Base-by-base conservation (phyloP, 2,797 vertebrate species). In the Benthosema pterotum region DNA sequence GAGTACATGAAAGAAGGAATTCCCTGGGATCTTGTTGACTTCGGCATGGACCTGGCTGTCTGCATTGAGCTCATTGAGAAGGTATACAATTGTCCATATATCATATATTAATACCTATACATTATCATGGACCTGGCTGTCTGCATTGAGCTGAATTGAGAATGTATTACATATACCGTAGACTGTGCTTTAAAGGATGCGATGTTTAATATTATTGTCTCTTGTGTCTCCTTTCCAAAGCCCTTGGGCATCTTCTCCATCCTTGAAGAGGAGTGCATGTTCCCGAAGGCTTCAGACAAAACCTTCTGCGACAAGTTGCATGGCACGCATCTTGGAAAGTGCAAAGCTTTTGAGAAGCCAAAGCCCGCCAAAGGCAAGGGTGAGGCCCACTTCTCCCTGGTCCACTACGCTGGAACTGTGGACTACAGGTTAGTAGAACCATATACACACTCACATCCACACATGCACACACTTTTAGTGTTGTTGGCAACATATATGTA, bases 221-320 rank as follows among this genome's bases (percentile, higher is more conserved):
- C 22, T 25, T 25, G 3, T 25, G 22, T 25, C 22, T 25, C 3
- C 22, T 25, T 25, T 25, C 22, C 22, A 25, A 25, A 93, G 92
- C 91, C 92, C 0, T 82, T 89, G 87, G 86, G 84, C 1, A 95
- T 95, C 64, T 94, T 95, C 85, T 95, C 94, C 82, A 94, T 94
- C 76, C 22, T 25, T 25, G 22, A 25, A 25, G 22, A 25, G 22
- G 22, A 25, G 22, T 25, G 22, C 22, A 25, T 25, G 22, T 25
- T 25, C 22, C 22, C 22, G 0, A 25, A 25, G 22, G 22, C 22
- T 1, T 84, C 91, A 52, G 92, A 94, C 71, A 80, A 61, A 0
- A 94, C 94, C 78, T 94, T 95, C 78, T 94, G 93, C 84, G 93
- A 85, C 87, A 94, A 96, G 77, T 80, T 96, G 2, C 93, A 95